These are phyloP conservation scores for Parazoanthus swiftii DNA, from an alignment of 92 coral and sea anemone species.

Conservation along the genomic window DNA sequence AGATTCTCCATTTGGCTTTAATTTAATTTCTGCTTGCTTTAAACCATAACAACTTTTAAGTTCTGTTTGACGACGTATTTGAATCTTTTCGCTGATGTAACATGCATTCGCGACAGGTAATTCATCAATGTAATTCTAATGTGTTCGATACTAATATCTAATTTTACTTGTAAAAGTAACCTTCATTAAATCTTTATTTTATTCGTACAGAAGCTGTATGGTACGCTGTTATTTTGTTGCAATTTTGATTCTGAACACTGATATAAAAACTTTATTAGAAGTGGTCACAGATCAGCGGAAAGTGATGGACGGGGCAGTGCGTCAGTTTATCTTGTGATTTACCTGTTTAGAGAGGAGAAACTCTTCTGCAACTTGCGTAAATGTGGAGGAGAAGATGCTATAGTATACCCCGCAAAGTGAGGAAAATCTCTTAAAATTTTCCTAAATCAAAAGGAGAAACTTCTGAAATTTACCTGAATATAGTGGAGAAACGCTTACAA, in stretches of 20 bases:
- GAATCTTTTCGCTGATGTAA: not conserved
- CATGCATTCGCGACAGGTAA: not conserved
- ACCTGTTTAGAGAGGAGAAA: too few relatives aligned
- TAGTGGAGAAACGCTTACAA: too few relatives aligned
- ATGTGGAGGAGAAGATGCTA: too few relatives aligned
- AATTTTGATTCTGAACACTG: not conserved
- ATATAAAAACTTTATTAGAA: not conserved
- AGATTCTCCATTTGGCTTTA: slow-evolving; percentile 40
- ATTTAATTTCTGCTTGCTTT: slow-evolving; percentile 33
- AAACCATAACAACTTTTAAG: slow-evolving; percentile 23
- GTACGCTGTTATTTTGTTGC: not conserved
- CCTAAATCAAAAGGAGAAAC: too few relatives aligned
- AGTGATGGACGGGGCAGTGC: not conserved
- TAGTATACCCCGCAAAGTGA: too few relatives aligned
- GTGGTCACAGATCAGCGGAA: not conserved
- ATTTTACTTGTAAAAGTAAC: not conserved
- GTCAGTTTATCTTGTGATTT: too few relatives aligned
- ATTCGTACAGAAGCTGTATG: not conserved
- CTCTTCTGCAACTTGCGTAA: too few relatives aligned
- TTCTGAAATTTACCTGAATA: too few relatives aligned
- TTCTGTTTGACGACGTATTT: not conserved
- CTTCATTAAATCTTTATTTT: not conserved
- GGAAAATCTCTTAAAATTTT: too few relatives aligned
- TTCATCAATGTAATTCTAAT: too few relatives aligned
- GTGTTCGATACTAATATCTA: not conserved